Evolutionary conservation across 2,797 vertebrate species (phyloP).

Genomic region (Xenentodon cancila): DNA sequence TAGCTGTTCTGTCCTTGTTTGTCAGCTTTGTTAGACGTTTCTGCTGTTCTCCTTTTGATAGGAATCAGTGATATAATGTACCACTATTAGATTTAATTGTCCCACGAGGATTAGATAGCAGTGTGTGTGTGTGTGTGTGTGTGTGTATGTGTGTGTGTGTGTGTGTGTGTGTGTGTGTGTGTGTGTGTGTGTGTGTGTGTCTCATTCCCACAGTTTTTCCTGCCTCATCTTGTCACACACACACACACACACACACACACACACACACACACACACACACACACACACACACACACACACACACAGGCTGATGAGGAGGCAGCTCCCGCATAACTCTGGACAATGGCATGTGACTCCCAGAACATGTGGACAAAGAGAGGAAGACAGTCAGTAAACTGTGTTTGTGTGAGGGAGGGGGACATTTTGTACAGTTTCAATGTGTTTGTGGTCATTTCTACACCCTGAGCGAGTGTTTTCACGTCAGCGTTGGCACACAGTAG

Average conservation of each 20-base stretch:
- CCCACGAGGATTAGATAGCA: slow-evolving; percentile 42
- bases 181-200: slow-evolving; percentile 1
- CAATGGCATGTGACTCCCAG: slow-evolving; percentile 74
- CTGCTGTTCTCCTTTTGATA: slow-evolving; percentile 56
- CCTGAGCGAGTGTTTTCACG: not conserved
- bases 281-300: slow-evolving; percentile 19
- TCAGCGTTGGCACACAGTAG: not conserved
- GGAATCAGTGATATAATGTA: slow-evolving; percentile 57
- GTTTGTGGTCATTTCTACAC: slow-evolving; percentile 9
- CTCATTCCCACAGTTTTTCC: slow-evolving; percentile 28
- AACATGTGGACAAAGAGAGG: slow-evolving; percentile 78
- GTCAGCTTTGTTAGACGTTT: slow-evolving; percentile 32
- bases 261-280: slow-evolving; percentile 21
- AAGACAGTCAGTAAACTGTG: slow-evolving; percentile 72
- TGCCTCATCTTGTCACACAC: slow-evolving; percentile 16
- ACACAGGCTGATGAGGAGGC: slow-evolving; percentile 61
- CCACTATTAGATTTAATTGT: slow-evolving; percentile 57
- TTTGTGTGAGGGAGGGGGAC: slow-evolving; percentile 58
- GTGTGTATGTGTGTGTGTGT: not conserved
- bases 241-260: slow-evolving; percentile 13
- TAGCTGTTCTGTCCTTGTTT: slow-evolving; percentile 44
- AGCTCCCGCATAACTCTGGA: slow-evolving; percentile 66
- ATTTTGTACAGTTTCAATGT: slow-evolving; percentile 49
- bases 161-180: slow-evolving; percentile 13
- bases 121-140: slow-evolving; percentile 8